Base-by-base conservation (phyloP, 2,888 invertebrate genomes). In the Clepsis dumicolana region DNA sequence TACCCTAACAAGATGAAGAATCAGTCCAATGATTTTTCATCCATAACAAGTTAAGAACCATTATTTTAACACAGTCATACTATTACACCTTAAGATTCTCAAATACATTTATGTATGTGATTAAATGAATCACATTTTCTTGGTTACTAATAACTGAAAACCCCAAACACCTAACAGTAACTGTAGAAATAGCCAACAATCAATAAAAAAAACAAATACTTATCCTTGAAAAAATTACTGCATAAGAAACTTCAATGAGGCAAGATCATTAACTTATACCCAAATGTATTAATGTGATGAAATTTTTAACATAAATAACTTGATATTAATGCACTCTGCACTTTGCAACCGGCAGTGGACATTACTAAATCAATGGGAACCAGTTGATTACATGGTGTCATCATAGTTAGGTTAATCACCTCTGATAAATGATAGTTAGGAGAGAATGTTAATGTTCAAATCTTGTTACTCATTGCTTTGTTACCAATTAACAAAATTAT, bases 401-500 rank as follows among this genome's bases (percentile, higher is more conserved):
- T 69, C 69, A 70, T 70, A 73, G 76, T 76, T 77, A 75, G 73
- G 74, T 70, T 73, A 76, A 75, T 75, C 71, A 76, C 74, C 71
- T 68, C 52, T 68, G 67, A 67, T 67, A 67, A 67, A 21, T 21
- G n/a, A 64, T 44, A 32, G 48, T 44, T 29, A n/a, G 41, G 41
- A 63, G 57, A 41, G 24, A 38, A 27, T 52, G 44, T 62, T 56
- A 62, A 67, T 56, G 29, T 16, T 27, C 56, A 57, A 21, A 67
- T 41, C 38, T 56, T 67, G 67, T 52, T 38, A 56, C 7, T 56
- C 21, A 62, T 62, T 62, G 44, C 24, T 52, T 67, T 53, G 21
- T 38, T 21, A 41, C n/a, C 8, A 53, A 60, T 53, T 38, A 7
- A 48, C 18, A 44, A 57, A 54, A 27, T 64, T 5, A 29, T n/a